These are phyloP conservation scores for Sylvietta virens DNA, from an alignment of 2,113 vertebrate genomes.

Conservation along the genomic window DNA sequence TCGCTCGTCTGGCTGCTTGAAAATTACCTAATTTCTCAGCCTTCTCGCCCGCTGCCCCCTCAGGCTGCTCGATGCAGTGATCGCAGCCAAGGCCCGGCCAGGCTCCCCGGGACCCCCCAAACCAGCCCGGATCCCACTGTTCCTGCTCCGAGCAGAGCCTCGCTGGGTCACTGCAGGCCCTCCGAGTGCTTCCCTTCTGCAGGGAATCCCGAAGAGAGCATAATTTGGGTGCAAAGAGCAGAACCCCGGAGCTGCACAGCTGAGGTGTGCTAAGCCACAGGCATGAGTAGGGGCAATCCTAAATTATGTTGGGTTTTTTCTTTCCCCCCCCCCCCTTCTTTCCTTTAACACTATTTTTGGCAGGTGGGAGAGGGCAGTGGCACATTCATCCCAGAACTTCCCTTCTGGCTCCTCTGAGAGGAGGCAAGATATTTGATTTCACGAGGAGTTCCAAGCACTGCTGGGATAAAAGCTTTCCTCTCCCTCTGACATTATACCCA, in stretches of 20 bases:
- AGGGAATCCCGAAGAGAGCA: too few relatives aligned
- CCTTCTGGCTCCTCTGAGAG: neutral
- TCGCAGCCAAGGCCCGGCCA: neutral
- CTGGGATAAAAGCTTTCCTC: slow-evolving; percentile 45
- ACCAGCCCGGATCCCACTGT: rapidly evolving
- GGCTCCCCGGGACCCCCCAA: neutral
- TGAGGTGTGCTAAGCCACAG: rapidly evolving
- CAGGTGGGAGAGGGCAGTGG: neutral
- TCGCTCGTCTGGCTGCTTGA: slow-evolving; percentile 53
- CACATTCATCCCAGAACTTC: slow-evolving; percentile 7
- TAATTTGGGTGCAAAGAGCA: rapidly evolving
- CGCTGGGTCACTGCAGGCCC: rapidly evolving
- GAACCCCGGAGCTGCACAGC: rapidly evolving
- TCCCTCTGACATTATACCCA: slow-evolving; percentile 1
- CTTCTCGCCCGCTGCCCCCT: neutral
- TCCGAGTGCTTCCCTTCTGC: neutral
- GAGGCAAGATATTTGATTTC: slow-evolving; percentile 47
- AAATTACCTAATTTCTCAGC: slow-evolving; percentile 53
- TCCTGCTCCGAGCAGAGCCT: neutral
- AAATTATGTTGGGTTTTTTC: neutral
- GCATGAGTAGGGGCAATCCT: neutral
- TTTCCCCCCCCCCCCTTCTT: rapidly evolving
- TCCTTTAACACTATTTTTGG: neutral
- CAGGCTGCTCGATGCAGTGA: neutral
- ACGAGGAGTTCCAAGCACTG: neutral